Evolutionary conservation across 2,113 vertebrate species (phyloP).

Genomic region (Gymnobelideus leadbeateri): DNA sequence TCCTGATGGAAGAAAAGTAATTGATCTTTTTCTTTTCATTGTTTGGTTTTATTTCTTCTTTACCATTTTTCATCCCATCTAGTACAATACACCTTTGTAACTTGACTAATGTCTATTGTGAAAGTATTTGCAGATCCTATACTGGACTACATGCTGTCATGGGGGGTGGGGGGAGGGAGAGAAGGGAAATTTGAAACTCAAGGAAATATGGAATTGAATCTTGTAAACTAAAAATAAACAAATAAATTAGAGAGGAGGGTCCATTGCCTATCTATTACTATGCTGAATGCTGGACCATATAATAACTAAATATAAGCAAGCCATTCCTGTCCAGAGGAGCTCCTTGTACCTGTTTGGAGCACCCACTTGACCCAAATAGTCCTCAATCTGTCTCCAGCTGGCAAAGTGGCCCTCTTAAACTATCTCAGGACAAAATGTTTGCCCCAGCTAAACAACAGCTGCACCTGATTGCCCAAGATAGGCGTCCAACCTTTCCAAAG

Average conservation of each 20-base stretch:
- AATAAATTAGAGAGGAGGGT: background rate
- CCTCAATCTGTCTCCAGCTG: background rate
- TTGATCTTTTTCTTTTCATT: too few relatives aligned
- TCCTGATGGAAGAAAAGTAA: too few relatives aligned
- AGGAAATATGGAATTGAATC: too few relatives aligned
- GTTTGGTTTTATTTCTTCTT: too few relatives aligned
- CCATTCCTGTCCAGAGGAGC: background rate
- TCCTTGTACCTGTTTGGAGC: background rate
- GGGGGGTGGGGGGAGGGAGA: too few relatives aligned
- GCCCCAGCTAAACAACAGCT: background rate
- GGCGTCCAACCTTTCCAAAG: background rate
- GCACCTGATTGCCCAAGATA: background rate
- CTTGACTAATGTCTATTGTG: too few relatives aligned
- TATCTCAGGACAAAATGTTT: background rate
- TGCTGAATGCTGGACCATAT: background rate
- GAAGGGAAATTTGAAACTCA: too few relatives aligned
- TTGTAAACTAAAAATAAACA: too few relatives aligned
- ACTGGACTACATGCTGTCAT: too few relatives aligned
- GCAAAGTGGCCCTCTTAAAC: background rate
- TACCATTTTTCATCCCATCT: too few relatives aligned
- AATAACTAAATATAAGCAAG: background rate
- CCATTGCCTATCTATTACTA: background rate
- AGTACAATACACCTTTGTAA: too few relatives aligned
- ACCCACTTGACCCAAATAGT: background rate
- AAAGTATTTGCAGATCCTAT: too few relatives aligned